A percentile compares a stretch with the other conserved stretches of the same genome.
Conservation (phyloP, 2,797 vertebrate species). For the Chromobotia macracanthus region DNA sequence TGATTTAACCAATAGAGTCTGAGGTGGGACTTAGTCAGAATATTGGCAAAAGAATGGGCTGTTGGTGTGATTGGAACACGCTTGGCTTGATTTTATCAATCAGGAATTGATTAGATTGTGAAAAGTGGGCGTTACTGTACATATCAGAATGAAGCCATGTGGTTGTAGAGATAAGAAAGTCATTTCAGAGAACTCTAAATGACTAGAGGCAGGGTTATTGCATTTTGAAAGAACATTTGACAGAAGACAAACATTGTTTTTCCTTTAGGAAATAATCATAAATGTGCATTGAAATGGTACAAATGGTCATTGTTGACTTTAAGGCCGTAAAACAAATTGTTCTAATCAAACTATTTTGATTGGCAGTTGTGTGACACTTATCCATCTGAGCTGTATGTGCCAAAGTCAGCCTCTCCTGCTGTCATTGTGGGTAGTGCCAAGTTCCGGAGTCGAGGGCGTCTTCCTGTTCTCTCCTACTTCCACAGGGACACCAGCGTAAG, state of each 20-base stretch:
- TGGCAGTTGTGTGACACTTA: conserved; percentile 91
- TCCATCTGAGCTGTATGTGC: conserved; percentile 87
- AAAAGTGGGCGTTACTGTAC: background rate
- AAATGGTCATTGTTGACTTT: background rate
- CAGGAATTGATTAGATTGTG: background rate
- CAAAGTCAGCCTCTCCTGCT: conserved; percentile 84
- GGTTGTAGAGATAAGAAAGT: background rate
- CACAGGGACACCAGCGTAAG: conserved; percentile 88
- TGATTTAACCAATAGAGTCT: background rate
- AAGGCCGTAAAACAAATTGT: background rate
- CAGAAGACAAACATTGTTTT: background rate
- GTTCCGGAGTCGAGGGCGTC: conserved; percentile 92
- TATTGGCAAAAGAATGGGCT: background rate
- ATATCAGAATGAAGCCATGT: background rate
- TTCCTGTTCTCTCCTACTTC: conserved; percentile 91
- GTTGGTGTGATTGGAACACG: background rate
- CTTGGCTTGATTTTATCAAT: background rate
- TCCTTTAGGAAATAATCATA: too few relatives aligned
- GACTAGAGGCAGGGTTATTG: too few relatives aligned
- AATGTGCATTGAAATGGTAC: background rate
- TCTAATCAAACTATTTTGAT: conserved; percentile 24
- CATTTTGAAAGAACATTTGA: background rate
- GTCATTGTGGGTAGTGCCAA: conserved; percentile 89
- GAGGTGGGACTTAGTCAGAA: background rate
- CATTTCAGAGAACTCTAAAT: background rate